A percentile compares a stretch with the other conserved stretches of the same genome.
These are phyloP conservation scores for Setipinna tenuifilis DNA, from an alignment of 2,797 vertebrate species.

Conservation along the genomic window DNA sequence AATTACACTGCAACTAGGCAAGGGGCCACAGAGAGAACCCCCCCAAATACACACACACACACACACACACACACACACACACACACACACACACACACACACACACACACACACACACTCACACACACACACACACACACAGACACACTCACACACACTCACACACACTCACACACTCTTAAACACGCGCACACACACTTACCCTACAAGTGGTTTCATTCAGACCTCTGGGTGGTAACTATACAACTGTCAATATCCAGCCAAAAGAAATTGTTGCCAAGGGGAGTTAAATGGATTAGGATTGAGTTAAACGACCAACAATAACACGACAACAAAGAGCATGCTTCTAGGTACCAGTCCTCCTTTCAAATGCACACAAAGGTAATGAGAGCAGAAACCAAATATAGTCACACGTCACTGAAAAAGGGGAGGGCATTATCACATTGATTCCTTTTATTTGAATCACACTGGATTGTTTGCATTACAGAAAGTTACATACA, in stretches of 20 bases:
- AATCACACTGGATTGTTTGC: constrained; percentile 1
- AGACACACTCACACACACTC: constrained; percentile 16
- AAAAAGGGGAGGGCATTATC: neutral
- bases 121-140: constrained; percentile 16
- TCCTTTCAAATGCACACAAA: neutral
- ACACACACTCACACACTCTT: neutral
- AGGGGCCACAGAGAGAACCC: constrained; percentile 7
- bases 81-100: constrained; percentile 24
- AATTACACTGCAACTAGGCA: neutral
- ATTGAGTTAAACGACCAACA: neutral
- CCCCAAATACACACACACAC: neutral
- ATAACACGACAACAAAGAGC: neutral
- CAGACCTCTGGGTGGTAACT: neutral
- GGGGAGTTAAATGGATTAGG: no score
- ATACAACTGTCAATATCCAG: neutral
- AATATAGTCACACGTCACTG: neutral
- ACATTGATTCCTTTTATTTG: constrained; percentile 2
- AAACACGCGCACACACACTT: neutral
- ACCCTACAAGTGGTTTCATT: constrained; percentile 11
- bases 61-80: neutral
- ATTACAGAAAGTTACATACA: neutral
- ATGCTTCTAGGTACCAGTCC: neutral
- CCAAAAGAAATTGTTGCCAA: neutral
- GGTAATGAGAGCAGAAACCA: neutral
- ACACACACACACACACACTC: neutral